Conservation (phyloP, 2,113 vertebrate species). For the Erythrocebus patas region DNA sequence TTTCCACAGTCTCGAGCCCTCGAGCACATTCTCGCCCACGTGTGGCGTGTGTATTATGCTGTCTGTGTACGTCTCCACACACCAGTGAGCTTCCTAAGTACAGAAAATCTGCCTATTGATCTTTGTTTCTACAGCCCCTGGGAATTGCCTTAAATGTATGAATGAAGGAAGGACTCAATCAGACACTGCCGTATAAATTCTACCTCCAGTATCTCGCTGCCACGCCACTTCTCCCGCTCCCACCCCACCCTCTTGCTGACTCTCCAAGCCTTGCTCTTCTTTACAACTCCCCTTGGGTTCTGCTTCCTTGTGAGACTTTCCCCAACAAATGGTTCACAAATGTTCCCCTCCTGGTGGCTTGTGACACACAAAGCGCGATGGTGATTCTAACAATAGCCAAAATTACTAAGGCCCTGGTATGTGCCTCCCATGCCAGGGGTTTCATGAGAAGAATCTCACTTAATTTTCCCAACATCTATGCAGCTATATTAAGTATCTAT, state of each 20-base stretch:
- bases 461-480: background rate
- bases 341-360: background rate
- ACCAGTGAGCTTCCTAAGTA: background rate
- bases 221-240: background rate
- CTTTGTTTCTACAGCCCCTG: background rate
- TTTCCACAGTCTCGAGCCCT: background rate
- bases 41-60: accelerated
- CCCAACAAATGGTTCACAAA: background rate
- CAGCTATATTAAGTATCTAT: background rate
- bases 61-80: background rate
- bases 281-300: background rate
- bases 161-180: background rate
- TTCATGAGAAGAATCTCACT: background rate
- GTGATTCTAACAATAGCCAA: background rate
- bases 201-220: background rate
- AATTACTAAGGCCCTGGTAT: background rate
- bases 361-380: background rate
- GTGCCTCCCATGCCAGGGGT: background rate
- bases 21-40: background rate
- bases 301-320: background rate
- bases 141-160: background rate
- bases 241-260: background rate
- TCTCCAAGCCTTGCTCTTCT: background rate
- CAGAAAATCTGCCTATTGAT: background rate
- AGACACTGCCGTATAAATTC: background rate